Conservation (phyloP, 2,888 invertebrate genomes). For the Mythimna lalbum region DNA sequence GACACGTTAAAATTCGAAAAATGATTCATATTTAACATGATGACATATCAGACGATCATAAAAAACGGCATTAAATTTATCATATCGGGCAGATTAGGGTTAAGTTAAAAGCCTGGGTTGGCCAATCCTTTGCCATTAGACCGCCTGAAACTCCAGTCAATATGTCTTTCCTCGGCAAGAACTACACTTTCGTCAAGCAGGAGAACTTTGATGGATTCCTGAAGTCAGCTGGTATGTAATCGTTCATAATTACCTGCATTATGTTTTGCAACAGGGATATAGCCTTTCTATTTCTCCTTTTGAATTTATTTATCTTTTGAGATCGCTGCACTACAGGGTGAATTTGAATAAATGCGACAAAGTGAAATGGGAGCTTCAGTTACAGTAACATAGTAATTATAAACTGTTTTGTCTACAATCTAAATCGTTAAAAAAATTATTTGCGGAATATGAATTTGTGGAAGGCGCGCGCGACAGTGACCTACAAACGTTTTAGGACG, state of each 20-base stretch:
- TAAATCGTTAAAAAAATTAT: no score
- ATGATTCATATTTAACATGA: conserved; percentile 15
- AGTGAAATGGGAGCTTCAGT: no score
- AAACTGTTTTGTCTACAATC: no score
- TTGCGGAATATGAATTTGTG: no score
- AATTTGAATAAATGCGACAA: no score
- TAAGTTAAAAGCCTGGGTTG: conserved; percentile 40
- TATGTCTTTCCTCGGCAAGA: conserved; percentile 72
- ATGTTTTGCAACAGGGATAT: neutral
- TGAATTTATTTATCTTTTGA: neutral
- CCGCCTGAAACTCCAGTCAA: conserved; percentile 30
- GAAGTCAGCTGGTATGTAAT: conserved; percentile 66
- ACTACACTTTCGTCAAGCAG: conserved; percentile 66
- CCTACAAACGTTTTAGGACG: no score
- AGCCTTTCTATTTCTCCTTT: neutral
- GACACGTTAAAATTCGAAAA: conserved; percentile 2
- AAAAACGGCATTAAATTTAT: conserved; percentile 26
- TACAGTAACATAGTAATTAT: no score
- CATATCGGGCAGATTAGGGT: conserved; percentile 47
- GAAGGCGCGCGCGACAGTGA: no score
- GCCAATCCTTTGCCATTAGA: neutral
- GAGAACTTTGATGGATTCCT: conserved; percentile 73
- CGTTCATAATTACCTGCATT: neutral
- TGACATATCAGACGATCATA: conserved; percentile 15
- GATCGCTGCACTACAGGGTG: no score